Evolutionary conservation across 2,888 invertebrate species (phyloP), one percentile per base, ranked within the genome.

Genomic region (Zeuzera pyrina): DNA sequence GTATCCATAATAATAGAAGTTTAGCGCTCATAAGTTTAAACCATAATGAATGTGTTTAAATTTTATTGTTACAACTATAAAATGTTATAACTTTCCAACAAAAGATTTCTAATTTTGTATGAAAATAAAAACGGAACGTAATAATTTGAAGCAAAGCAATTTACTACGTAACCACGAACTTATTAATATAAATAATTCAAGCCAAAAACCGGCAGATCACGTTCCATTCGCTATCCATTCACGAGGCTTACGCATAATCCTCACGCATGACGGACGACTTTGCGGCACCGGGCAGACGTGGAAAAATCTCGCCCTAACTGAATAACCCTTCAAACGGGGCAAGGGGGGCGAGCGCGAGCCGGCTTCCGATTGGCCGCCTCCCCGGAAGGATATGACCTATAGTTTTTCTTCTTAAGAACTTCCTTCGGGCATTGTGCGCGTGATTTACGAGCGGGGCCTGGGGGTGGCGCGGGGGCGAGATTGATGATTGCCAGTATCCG

Each of bases 321-420:
- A 52, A 57, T 62, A 70, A 70, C 72, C 69, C 70, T 67, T 66
- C 55, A 43, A 49, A n/a, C n/a, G 47, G 47, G 43, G 49, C 45
- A 48, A 46, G 45, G 56, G 55, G 44, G 43, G 42, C 24, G 29
- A 41, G 42, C 47, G 47, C 45, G 43, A 42, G 49, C 62, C 49
- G 56, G 69, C 67, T 72, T 83, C 81, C 81, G 81, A 83, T 83
- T 83, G 81, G 81, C 72, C 70, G 69, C 56, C 66, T 58, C 68
- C 67, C 74, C 69, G 81, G 83, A 83, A 81, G 83, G 83, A 83
- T 79, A 78, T 81, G 79, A 81, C 81, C 83, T 83, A 81, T 83
- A 83, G 83, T 83, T 83, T 83, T 79, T 83, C 81, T 83, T 79
- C 81, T 79, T 79, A 81, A 81, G 83, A 77, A 79, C 79, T 81